Evolutionary conservation across 2,797 vertebrate genomes (phyloP), one percentile per base, ranked within the genome.

Genomic region (Sebastes umbrosus): DNA sequence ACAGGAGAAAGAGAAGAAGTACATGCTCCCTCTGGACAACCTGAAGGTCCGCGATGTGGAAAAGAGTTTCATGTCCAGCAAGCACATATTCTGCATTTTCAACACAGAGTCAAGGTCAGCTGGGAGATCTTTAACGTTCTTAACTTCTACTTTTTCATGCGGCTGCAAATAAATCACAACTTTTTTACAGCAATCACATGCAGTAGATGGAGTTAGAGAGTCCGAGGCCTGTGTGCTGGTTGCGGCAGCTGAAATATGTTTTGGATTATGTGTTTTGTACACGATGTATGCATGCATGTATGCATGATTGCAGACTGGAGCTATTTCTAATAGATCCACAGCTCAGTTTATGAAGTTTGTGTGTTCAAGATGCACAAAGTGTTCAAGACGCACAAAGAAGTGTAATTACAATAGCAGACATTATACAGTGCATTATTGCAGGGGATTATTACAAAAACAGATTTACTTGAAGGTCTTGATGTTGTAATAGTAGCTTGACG

Each of bases 31-130:
- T 1, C 93, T 98, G 94, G 97, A 98, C 94, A 98, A 98, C 94
- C 94, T 98, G 93, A 97, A 98, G 86, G 96, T 98, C 75, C 96
- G 97, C 20, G 97, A 98, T 71, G 96, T 98, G 87, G 97, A 98
- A 92, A 98, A 97, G 90, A 96, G 97, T 80, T 98, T 96, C 93
- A 96, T 97, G 93, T 96, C 93, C 91, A 98, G 97, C 96, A 98
- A 99, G 91, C 97, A 99, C 88, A 97, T 97, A 93, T 99, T 99
- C 91, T 96, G 97, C 52, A 96, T 99, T 92, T 99, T 99, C 91
- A 99, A 99, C 81, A 99, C 98, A 0, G 98, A 99, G 82, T 97
- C 96, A 58, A 95, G 96, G 92, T 94, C 88, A 88, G 93, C 67
- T 8, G 12, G 22, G 11, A 13, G 32, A 52, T 13, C 20, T 36